Evolutionary conservation across 2,797 vertebrate genomes (phyloP), one percentile per base, ranked within the genome.

Genomic region (Oryzias sinensis): DNA sequence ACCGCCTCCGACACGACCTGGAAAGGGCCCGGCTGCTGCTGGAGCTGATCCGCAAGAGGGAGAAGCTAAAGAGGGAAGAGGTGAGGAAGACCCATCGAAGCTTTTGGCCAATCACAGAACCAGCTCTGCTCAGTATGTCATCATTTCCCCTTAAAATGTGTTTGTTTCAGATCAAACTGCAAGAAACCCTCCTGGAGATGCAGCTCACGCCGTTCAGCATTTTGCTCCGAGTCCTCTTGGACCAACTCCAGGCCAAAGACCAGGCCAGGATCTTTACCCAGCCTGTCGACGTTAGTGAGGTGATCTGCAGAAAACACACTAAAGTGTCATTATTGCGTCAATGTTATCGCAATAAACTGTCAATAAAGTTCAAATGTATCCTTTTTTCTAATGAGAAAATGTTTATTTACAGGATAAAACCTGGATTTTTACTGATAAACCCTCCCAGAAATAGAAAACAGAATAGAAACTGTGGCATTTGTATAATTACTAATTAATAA

Each of bases 11-110:
- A 17, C 97, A 98, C 0, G 97, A 99, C 84, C 92, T 99, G 64
- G 97, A 99, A 86, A 92, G 97, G 65, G 93, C 97, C 0, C 92
- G 97, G 20, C 90, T 99, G 54, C 86, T 99, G 76, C 93, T 98
- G 52, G 97, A 98, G 81, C 93, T 99, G 4, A 96, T 99, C 76
- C 94, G 96, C 69, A 99, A 99, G 81, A 89, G 97, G 50, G 97
- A 99, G 89, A 99, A 99, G 77, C 93, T 99, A 74, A 99, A 99
- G 88, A 94, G 96, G 65, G 97, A 99, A 76, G 95, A 99, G 95
- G 97, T 98, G 86, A 65, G 48, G 51, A 25, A 0, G 54, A 48
- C 1, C 20, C 13, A 4, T 27, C 4, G 16, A 11, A 40, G 8
- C 18, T 24, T 43, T 22, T 54, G 2, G 20, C 8, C 18, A 14